Evolutionary conservation across 2,113 vertebrate genomes (phyloP).

Genomic region (Laticauda colubrina): DNA sequence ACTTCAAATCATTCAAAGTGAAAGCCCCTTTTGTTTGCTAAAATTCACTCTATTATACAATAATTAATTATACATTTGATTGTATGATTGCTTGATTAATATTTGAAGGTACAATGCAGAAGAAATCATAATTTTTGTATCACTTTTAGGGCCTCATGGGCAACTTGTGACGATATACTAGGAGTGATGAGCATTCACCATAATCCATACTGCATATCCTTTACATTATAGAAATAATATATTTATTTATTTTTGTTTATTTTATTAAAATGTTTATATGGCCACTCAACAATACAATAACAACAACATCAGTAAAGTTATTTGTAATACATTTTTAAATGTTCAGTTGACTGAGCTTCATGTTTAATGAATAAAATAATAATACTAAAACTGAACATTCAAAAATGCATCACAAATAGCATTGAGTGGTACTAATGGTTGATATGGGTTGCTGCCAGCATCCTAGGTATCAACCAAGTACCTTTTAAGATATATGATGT

Average conservation of each 20-base stretch:
- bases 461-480: no score
- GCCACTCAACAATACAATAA: background rate
- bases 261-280: background rate
- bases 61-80: background rate
- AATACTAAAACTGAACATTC: no score
- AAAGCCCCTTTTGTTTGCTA: background rate
- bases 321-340: no score
- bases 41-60: background rate
- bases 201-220: background rate
- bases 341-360: no score
- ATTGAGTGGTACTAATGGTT: no score
- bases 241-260: background rate
- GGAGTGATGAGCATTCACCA: background rate
- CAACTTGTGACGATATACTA: background rate
- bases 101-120: background rate
- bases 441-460: no score
- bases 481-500: no score
- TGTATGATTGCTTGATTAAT: background rate
- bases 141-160: background rate
- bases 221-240: background rate
- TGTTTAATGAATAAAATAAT: no score
- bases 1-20: background rate
- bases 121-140: background rate
- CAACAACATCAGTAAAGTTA: no score
- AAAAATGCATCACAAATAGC: no score